Evolutionary conservation across 2,797 vertebrate species (phyloP).

Genomic region (Hafferia zeledoni): DNA sequence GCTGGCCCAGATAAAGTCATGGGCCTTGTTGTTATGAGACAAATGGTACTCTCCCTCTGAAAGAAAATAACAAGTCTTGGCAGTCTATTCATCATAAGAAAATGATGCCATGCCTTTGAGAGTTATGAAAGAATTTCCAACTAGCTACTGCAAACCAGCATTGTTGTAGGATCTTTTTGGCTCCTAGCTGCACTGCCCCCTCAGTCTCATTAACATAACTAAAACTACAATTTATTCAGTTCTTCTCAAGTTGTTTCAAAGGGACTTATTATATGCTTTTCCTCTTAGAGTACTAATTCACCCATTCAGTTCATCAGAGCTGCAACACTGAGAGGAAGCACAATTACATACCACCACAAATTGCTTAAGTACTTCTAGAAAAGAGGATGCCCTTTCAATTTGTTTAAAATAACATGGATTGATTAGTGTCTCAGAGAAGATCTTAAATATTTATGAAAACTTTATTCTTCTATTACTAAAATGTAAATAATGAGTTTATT

Average conservation of each 20-base stretch:
- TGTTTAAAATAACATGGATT: not conserved
- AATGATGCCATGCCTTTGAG: not conserved
- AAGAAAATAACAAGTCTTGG: not conserved
- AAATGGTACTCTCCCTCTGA: not conserved
- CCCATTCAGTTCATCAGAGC: not conserved
- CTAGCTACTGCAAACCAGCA: not conserved
- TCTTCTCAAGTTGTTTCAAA: slow-evolving; percentile 13
- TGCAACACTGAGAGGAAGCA: not conserved
- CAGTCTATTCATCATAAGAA: not conserved
- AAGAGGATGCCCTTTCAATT: not conserved
- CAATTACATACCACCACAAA: not conserved
- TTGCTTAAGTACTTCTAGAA: not conserved
- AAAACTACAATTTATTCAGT: slow-evolving; percentile 41
- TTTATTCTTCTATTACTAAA: not conserved
- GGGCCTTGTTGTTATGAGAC: not conserved
- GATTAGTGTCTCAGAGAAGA: not conserved
- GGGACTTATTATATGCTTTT: not conserved
- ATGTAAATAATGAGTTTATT: not conserved
- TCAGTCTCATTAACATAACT: slow-evolving; percentile 8
- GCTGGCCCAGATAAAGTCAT: not conserved
- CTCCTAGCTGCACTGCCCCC: not conserved
- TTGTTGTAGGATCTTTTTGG: not conserved
- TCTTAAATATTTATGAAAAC: not conserved
- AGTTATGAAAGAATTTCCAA: not conserved
- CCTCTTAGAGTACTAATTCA: not conserved